phyloP scores from a whole-genome alignment of 2,797 vertebrate species.

The Girardinus metallicus region DNA sequence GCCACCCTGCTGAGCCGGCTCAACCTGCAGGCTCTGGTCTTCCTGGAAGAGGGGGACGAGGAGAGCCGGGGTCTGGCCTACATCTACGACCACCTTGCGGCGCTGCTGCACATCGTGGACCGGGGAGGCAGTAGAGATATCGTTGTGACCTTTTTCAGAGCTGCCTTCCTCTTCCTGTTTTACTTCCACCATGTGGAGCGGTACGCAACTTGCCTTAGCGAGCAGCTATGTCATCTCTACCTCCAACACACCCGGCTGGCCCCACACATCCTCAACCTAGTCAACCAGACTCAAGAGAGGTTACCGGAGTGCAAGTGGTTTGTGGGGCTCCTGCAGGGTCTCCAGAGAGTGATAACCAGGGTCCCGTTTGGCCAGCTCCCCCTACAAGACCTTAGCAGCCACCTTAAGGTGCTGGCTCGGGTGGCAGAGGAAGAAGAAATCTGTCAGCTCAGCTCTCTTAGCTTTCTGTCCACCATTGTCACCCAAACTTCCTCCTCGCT shows the following conservation, averaged over 20 bases:
- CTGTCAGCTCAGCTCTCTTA: slow-evolving; percentile 69
- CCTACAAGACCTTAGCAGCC: slow-evolving; percentile 76
- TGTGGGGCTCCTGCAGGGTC: slow-evolving; percentile 65
- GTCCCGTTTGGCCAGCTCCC: slow-evolving; percentile 53
- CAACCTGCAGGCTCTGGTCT: slow-evolving; percentile 85
- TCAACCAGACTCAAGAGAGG: slow-evolving; percentile 71
- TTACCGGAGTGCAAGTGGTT: slow-evolving; percentile 78
- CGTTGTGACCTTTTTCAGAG: slow-evolving; percentile 84
- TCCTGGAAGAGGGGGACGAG: slow-evolving; percentile 80
- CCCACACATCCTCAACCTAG: slow-evolving; percentile 84
- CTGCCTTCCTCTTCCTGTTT: slow-evolving; percentile 81
- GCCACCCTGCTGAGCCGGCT: slow-evolving; percentile 83
- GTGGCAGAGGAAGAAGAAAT: slow-evolving; percentile 81
- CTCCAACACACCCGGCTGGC: slow-evolving; percentile 77
- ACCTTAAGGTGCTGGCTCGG: slow-evolving; percentile 84
- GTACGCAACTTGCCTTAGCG: slow-evolving; percentile 65
- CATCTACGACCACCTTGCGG: slow-evolving; percentile 79
- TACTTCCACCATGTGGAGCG: slow-evolving; percentile 77
- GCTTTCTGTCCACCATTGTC: slow-evolving; percentile 78
- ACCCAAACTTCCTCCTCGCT: slow-evolving; percentile 50
- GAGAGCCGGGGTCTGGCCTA: slow-evolving; percentile 73
- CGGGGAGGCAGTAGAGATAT: slow-evolving; percentile 73
- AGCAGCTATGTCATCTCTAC: slow-evolving; percentile 82
- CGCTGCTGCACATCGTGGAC: slow-evolving; percentile 77
- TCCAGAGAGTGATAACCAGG: slow-evolving; percentile 77